Conservation (phyloP, 2,888 invertebrate genomes). For the Adelognathus sp. region DNA sequence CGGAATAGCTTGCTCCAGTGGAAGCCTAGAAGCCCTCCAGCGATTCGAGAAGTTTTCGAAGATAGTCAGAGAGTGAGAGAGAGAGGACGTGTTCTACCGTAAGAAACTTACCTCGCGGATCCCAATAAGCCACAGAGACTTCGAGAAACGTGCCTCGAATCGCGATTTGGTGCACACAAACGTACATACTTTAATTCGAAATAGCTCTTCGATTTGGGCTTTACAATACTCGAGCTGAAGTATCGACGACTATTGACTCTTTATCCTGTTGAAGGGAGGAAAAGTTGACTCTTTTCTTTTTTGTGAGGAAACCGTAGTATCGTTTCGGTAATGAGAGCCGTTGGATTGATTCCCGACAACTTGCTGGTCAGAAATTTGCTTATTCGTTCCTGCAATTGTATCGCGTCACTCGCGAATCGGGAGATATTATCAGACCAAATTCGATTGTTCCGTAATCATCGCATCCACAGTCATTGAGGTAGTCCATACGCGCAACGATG, state of each 20-base stretch:
- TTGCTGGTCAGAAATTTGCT: neutral
- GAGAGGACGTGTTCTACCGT: slow-evolving; percentile 56
- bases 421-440: too few species aligned
- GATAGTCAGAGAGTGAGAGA: slow-evolving; percentile 52
- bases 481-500: too few species aligned
- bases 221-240: neutral
- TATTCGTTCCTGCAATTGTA: neutral
- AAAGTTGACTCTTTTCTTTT: neutral
- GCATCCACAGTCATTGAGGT: too few species aligned
- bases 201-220: slow-evolving; percentile 14
- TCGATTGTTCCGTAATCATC: too few species aligned
- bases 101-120: slow-evolving; percentile 52
- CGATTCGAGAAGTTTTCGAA: slow-evolving; percentile 54
- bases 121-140: slow-evolving; percentile 58
- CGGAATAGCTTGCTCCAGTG: slow-evolving; percentile 31
- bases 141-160: slow-evolving; percentile 55
- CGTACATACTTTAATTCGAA: slow-evolving; percentile 35
- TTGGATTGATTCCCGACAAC: neutral
- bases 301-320: neutral
- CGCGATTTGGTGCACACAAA: slow-evolving; percentile 16
- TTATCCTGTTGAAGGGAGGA: neutral
- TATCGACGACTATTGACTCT: neutral
- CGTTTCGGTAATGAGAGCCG: neutral
- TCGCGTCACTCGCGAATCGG: neutral
- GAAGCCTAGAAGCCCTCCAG: slow-evolving; percentile 46